phyloP scores from a whole-genome alignment of 2,113 vertebrate genomes.

The Podarcis muralis region DNA sequence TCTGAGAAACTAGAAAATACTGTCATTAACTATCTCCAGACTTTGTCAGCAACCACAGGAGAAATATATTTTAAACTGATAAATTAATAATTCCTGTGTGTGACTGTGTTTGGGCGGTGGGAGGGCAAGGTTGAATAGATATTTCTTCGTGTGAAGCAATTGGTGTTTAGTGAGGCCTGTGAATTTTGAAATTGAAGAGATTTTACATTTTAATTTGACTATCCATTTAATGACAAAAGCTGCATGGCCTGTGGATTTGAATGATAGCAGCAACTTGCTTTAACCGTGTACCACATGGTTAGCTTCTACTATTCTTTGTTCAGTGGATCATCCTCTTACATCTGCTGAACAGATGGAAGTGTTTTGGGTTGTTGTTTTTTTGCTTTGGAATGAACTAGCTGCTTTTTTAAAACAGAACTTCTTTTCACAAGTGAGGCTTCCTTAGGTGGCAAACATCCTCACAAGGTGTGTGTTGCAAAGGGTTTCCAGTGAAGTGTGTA shows the following conservation, averaged over 20 bases:
- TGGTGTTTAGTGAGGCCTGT: background rate
- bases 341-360: background rate
- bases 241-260: background rate
- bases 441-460: background rate
- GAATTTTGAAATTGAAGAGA: background rate
- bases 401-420: background rate
- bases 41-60: background rate
- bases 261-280: background rate
- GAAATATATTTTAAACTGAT: background rate
- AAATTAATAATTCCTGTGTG: background rate
- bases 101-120: background rate
- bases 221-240: background rate
- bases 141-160: background rate
- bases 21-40: background rate
- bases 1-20: background rate
- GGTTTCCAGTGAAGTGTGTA: background rate
- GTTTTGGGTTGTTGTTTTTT: background rate
- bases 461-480: background rate
- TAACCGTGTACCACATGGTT: background rate
- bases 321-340: background rate
- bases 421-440: rapidly evolving
- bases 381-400: rapidly evolving
- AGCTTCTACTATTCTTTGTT: rapidly evolving
- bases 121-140: background rate
- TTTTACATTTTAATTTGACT: background rate